A percentile compares a stretch with the other conserved stretches of the same genome.
phyloP scores from a whole-genome alignment of 2,888 invertebrate genomes.

The Aromia moschata region DNA sequence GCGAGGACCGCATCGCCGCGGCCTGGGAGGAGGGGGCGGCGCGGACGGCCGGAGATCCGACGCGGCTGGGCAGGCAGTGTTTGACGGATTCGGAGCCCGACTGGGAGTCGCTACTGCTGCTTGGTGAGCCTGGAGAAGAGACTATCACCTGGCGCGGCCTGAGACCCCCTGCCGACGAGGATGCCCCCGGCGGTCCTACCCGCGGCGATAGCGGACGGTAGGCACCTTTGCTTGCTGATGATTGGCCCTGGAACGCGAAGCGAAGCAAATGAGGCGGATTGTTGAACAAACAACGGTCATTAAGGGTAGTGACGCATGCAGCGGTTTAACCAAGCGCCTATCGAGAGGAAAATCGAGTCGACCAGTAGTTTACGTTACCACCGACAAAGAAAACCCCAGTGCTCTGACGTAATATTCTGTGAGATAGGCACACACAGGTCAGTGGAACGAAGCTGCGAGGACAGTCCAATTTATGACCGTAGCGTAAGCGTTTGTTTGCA shows the following conservation, averaged over 20 bases:
- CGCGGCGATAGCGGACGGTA: constrained; percentile 77
- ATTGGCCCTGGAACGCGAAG: constrained; percentile 68
- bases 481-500: too few species aligned
- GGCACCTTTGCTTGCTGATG: constrained; percentile 77
- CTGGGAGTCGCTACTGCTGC: constrained; percentile 80
- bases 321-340: too few species aligned
- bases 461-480: too few species aligned
- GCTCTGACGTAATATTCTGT: too few species aligned
- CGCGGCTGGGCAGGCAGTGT: constrained; percentile 65
- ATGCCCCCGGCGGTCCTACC: constrained; percentile 68
- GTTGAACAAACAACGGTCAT: too few species aligned
- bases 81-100: constrained; percentile 82
- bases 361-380: too few species aligned
- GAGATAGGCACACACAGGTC: too few species aligned
- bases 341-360: too few species aligned
- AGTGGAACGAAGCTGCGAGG: too few species aligned
- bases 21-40: constrained; percentile 61
- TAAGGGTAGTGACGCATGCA: too few species aligned
- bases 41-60: constrained; percentile 62
- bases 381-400: too few species aligned
- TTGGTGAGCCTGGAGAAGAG: constrained; percentile 82
- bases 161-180: constrained; percentile 48
- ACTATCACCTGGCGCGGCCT: constrained; percentile 69
- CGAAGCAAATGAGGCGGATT: too few species aligned
- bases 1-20: constrained; percentile 61